Percentiles rank a stretch among this genome's conserved stretches.
Evolutionary conservation across 53 echinoderm and acorn worm species (phyloP).

Genomic region (Patiria pectinifera): DNA sequence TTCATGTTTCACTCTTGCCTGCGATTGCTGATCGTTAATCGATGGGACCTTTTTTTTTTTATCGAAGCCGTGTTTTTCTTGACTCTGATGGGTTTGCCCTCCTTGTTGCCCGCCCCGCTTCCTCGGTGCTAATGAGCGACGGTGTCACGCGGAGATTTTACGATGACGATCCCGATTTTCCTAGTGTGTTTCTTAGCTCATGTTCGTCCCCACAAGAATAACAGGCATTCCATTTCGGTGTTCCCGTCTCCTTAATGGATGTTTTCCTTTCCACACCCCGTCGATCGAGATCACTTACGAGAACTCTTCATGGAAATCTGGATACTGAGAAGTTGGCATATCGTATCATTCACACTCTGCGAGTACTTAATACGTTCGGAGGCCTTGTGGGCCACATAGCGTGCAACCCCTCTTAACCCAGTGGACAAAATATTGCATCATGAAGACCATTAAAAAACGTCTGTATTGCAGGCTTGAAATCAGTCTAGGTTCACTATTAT

Average conservation of each 20-base stretch:
- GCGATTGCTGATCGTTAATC: neutral
- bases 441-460: no score
- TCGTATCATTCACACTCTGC: neutral
- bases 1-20: conserved; percentile 19
- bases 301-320: neutral
- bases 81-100: no score
- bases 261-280: neutral
- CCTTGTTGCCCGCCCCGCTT: no score
- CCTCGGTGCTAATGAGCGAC: no score
- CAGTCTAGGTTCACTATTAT: no score
- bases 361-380: neutral
- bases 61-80: no score
- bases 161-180: neutral
- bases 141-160: neutral
- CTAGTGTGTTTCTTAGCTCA: neutral
- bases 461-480: no score
- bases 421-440: no score
- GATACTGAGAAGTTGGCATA: neutral
- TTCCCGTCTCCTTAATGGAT: neutral
- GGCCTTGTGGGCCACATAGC: no score
- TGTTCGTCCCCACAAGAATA: neutral
- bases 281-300: neutral
- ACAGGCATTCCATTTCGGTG: neutral
- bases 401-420: no score
- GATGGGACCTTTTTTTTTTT: neutral